phyloP scores from a whole-genome alignment of 2,888 invertebrate genomes.

The Petrophora chlorosata region DNA sequence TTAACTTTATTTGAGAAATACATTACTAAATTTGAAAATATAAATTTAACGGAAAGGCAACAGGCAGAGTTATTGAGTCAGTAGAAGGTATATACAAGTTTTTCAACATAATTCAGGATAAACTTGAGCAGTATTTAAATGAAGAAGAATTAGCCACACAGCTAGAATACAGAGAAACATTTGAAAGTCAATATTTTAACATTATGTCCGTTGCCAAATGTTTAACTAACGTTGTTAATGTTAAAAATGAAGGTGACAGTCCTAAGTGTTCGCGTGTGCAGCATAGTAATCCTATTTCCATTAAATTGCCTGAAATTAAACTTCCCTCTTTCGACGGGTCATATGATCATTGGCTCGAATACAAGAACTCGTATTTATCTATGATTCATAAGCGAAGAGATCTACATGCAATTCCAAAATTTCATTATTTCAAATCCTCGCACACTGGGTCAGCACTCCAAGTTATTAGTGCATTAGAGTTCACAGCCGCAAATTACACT shows the following conservation, averaged over 20 bases:
- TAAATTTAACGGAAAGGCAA: neutral
- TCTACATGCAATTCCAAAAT: slow-evolving; percentile 28
- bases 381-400: slow-evolving; percentile 25
- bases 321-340: slow-evolving; percentile 32
- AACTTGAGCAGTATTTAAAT: slow-evolving; percentile 3
- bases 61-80: neutral
- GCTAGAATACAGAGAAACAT: slow-evolving; percentile 20
- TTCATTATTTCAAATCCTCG: slow-evolving; percentile 29
- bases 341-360: slow-evolving; percentile 35
- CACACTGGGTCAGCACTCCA: slow-evolving; percentile 21
- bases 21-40: neutral
- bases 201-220: slow-evolving; percentile 17
- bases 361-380: slow-evolving; percentile 24
- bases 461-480: slow-evolving; percentile 27
- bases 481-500: slow-evolving; percentile 22
- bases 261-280: neutral
- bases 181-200: slow-evolving; percentile 21
- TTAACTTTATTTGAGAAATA: slow-evolving; percentile 11
- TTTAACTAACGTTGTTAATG: slow-evolving; percentile 1
- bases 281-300: slow-evolving; percentile 1
- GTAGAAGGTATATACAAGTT: neutral
- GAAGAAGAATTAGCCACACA: slow-evolving; percentile 8
- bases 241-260: neutral
- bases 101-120: slow-evolving; percentile 8
- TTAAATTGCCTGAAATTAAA: slow-evolving; percentile 25